phyloP scores from a whole-genome alignment of 2,797 vertebrate species.

The Pantherophis alleghaniensis region DNA sequence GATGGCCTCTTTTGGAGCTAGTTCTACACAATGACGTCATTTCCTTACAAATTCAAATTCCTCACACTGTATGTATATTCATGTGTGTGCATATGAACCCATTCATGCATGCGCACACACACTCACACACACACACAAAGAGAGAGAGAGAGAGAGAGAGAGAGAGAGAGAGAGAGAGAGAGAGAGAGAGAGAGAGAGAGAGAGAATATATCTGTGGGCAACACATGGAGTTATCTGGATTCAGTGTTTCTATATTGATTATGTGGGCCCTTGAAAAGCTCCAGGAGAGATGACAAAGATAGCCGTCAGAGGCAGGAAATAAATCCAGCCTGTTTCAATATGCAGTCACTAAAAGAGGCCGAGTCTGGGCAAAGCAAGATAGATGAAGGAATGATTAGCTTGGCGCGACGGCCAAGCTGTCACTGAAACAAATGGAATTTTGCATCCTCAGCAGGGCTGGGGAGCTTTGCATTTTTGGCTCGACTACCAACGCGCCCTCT shows the following conservation, averaged over 20 bases:
- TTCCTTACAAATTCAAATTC: neutral
- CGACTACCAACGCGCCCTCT: neutral
- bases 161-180: no score
- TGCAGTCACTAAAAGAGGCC: neutral
- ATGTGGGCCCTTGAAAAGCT: neutral
- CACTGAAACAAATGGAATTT: neutral
- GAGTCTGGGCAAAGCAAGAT: neutral
- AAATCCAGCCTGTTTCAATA: constrained; percentile 29
- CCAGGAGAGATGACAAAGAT: neutral
- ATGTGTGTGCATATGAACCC: neutral
- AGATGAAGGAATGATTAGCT: constrained; percentile 13
- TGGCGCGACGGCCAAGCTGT: neutral
- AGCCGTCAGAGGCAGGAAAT: constrained; percentile 11
- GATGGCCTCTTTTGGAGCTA: neutral
- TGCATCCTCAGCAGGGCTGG: neutral
- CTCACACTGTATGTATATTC: neutral
- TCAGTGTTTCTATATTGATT: neutral
- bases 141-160: no score
- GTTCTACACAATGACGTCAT: neutral
- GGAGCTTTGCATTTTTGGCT: neutral
- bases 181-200: no score
- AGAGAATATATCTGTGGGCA: neutral
- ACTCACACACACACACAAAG: neutral
- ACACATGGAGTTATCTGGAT: neutral
- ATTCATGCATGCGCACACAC: rapidly evolving